Conservation (phyloP, 2,113 vertebrate genomes). For the Marcusenius ussheri region DNA sequence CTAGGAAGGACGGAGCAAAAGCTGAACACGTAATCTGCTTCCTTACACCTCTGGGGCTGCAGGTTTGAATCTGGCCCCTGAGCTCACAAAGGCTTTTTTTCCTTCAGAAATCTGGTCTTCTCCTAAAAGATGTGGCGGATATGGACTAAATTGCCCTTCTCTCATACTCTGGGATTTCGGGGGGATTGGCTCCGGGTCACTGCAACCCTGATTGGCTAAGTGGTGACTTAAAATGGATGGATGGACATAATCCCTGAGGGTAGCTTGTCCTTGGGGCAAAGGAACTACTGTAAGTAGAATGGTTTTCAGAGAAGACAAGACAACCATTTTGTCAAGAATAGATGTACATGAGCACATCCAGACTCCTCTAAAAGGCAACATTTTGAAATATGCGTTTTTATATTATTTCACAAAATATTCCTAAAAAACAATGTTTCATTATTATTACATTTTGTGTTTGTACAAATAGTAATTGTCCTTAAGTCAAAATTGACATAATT, state of each 20-base stretch:
- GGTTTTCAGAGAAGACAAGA: background rate
- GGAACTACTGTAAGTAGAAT: background rate
- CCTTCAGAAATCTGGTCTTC: background rate
- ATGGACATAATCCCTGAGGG: slow-evolving; percentile 5
- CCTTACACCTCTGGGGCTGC: background rate
- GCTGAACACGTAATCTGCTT: background rate
- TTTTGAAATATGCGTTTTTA: background rate
- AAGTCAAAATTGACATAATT: background rate
- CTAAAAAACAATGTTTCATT: background rate
- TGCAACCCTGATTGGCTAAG: background rate
- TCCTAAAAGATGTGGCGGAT: background rate
- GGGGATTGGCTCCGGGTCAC: background rate
- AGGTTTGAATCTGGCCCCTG: background rate
- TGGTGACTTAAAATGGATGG: background rate
- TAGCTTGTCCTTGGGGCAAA: background rate
- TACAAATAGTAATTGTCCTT: background rate
- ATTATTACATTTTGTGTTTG: background rate
- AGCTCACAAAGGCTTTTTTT: background rate
- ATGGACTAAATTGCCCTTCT: background rate
- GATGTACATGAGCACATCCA: background rate
- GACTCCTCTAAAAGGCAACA: background rate
- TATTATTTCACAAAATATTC: background rate
- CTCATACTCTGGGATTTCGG: background rate
- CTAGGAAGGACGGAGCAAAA: background rate
- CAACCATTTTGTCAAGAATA: background rate